Base-by-base conservation (phyloP, 2,113 vertebrate genomes). In the Phaethornis superciliosus region DNA sequence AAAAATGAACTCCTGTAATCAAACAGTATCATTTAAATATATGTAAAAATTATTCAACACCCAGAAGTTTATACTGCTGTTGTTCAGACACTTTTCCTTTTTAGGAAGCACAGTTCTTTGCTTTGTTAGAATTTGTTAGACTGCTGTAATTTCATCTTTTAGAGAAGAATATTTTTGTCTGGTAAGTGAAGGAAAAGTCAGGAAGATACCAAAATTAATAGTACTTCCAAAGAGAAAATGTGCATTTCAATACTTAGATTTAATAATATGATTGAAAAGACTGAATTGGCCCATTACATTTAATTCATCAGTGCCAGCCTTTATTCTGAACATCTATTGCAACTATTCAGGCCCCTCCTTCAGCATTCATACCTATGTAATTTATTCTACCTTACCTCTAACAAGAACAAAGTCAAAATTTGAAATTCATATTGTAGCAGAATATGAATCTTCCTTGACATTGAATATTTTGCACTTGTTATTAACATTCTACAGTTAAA, bases 181-280 rank as follows among this genome's bases (percentile, higher is more conserved):
- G 7, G 35, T 83, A 90, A 44, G 75, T 52, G 82, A 71, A 77
- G 79, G 72, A 95, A 80, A 95, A 70, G 32, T 69, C 76, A 46
- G 69, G 86, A 93, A 94, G 74, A 95, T 87, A 86, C 22, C 22
- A 62, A 62, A 96, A 95, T 72, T 56, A 94, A 82, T 78, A 90
- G 70, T 64, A 84, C 93, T 88, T 97, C 62, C 90, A 79, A 33
- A 33, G 69, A 92, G 72, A 94, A 81, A 81, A 91, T 58, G 46
- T 95, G 54, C 23, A 88, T 97, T 97, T 97, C 91, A 96, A 88
- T 67, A 91, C 55, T 92, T 84, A 96, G 72, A 26, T 89, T 96
- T 88, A 95, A 92, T 75, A 89, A 54, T 80, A 69, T 90, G 91
- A 97, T 56, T 92, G 94, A 95, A 94, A 95, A 93, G 81, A 94